A percentile compares a stretch with the other conserved stretches of the same genome.
These are phyloP conservation scores for Pachymerium ferrugineum DNA, from an alignment of 2,888 invertebrate species.

Conservation along the genomic window DNA sequence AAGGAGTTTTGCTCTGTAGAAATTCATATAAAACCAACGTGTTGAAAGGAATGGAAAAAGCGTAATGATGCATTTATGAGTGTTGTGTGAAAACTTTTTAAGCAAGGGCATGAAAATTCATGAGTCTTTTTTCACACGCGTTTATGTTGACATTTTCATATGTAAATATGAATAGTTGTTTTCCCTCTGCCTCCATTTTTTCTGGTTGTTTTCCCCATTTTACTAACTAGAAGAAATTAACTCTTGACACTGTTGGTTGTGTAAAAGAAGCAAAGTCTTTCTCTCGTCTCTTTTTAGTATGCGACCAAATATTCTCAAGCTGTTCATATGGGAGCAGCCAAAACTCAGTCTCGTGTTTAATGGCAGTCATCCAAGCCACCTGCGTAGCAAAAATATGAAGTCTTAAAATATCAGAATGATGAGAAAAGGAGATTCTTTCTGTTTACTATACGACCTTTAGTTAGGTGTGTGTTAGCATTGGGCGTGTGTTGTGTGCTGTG, in stretches of 20 bases:
- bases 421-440: slow-evolving; percentile 21
- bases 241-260: slow-evolving; percentile 4
- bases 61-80: slow-evolving; percentile 17
- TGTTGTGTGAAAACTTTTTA: background rate
- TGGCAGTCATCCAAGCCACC: slow-evolving; percentile 15
- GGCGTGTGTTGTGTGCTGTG: background rate
- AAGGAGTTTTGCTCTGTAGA: background rate
- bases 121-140: background rate
- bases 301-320: slow-evolving; percentile 18
- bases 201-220: background rate
- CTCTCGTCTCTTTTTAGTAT: background rate
- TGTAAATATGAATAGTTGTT: slow-evolving; percentile 16
- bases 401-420: slow-evolving; percentile 17
- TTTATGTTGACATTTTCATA: slow-evolving; percentile 11
- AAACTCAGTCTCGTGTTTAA: slow-evolving; percentile 15
- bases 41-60: slow-evolving; percentile 5
- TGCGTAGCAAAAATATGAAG: slow-evolving; percentile 18
- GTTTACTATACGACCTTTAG: slow-evolving; percentile 2
- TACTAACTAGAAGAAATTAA: slow-evolving; percentile 11
- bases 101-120: slow-evolving; percentile 14
- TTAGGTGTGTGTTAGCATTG: background rate
- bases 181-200: background rate
- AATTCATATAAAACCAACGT: background rate
- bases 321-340: slow-evolving; percentile 6
- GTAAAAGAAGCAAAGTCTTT: background rate